phyloP scores from a whole-genome alignment of 2,797 vertebrate genomes.

The Austrolebias charrua region DNA sequence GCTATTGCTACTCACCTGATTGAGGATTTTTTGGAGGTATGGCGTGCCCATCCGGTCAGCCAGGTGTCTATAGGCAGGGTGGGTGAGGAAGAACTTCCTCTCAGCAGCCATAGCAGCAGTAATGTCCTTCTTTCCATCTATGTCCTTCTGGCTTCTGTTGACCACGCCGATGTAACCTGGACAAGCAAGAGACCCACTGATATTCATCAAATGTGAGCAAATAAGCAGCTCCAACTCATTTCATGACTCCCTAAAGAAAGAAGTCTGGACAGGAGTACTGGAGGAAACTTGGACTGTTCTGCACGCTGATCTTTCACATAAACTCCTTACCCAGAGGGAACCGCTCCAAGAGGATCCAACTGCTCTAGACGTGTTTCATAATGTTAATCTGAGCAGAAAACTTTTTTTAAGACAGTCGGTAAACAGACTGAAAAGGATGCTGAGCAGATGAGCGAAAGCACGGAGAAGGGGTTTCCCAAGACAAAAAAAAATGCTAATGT shows the following conservation, averaged over 20 bases:
- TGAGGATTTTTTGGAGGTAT: slow-evolving; percentile 94
- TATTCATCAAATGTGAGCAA: not conserved
- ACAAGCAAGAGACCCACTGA: slow-evolving; percentile 13
- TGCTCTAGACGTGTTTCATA: slow-evolving; percentile 28
- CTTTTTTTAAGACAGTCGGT: slow-evolving; percentile 34
- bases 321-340: slow-evolving; percentile 23
- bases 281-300: slow-evolving; percentile 17
- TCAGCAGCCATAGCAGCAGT: slow-evolving; percentile 91
- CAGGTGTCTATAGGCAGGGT: slow-evolving; percentile 92
- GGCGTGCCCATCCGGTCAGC: slow-evolving; percentile 98
- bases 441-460: not conserved
- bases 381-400: slow-evolving; percentile 38
- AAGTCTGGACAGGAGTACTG: slow-evolving; percentile 14
- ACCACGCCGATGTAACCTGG: slow-evolving; percentile 97
- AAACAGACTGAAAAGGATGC: not conserved
- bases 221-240: slow-evolving; percentile 13
- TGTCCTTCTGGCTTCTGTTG: slow-evolving; percentile 98
- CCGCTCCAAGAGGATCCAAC: slow-evolving; percentile 14
- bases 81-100: slow-evolving; percentile 96
- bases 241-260: slow-evolving; percentile 36
- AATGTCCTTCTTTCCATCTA: slow-evolving; percentile 97
- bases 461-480: not conserved
- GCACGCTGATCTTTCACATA: slow-evolving; percentile 13
- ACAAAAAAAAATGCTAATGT: slow-evolving; percentile 1
- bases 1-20: slow-evolving; percentile 84